Evolutionary conservation across 2,113 vertebrate species (phyloP).

Genomic region (Xiphophorus couchianus): DNA sequence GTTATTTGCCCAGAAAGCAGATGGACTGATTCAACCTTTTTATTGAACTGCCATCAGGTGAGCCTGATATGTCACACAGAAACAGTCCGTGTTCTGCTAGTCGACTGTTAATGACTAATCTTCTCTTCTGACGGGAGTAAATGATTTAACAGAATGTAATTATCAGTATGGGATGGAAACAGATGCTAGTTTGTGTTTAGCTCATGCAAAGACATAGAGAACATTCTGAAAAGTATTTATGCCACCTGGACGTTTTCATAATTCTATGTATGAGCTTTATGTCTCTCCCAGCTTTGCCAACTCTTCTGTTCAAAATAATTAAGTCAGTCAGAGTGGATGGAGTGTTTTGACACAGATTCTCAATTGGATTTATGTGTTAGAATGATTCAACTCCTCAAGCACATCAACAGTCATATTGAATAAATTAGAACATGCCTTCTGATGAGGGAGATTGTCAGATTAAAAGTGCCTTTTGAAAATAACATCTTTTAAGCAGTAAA

Average conservation of each 20-base stretch:
- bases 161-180: neutral
- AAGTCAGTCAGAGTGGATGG: neutral
- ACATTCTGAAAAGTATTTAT: too few relatives aligned
- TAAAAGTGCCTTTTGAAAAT: too few relatives aligned
- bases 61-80: conserved; percentile 33
- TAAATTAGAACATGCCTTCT: too few relatives aligned
- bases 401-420: too few relatives aligned
- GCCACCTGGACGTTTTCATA: neutral
- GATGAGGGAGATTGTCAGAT: too few relatives aligned
- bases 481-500: too few relatives aligned
- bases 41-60: conserved; percentile 50
- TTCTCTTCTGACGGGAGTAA: conserved; percentile 14
- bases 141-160: conserved; percentile 21
- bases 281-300: neutral
- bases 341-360: neutral
- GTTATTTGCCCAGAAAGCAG: conserved; percentile 48
- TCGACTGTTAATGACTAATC: conserved; percentile 18
- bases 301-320: neutral
- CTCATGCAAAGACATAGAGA: neutral
- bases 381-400: neutral
- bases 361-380: neutral
- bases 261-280: neutral
- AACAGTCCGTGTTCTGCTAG: neutral
- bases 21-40: conserved; percentile 52
- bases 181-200: conserved; percentile 9